Evolutionary conservation across 2,888 invertebrate genomes (phyloP).

Genomic region (Ditula angustiorana): DNA sequence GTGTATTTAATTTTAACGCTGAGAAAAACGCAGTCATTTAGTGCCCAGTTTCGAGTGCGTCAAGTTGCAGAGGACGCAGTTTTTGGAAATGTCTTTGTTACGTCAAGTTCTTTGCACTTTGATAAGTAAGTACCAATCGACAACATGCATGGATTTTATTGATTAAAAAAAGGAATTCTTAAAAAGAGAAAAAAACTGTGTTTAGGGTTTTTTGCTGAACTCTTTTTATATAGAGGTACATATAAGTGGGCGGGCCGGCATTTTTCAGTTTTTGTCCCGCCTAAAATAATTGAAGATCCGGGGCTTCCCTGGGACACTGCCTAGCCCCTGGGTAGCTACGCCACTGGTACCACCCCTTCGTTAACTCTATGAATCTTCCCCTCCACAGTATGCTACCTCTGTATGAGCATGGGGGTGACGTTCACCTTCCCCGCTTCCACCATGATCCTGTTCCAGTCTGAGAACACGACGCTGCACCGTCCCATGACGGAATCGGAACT

Average conservation of each 20-base stretch:
- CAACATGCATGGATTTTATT: too few species aligned
- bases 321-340: too few species aligned
- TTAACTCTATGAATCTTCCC: background rate
- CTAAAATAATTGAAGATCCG: too few species aligned
- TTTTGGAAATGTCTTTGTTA: background rate
- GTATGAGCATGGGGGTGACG: conserved; percentile 61
- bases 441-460: conserved; percentile 60
- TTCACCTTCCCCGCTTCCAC: conserved; percentile 70
- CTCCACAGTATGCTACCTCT: conserved; percentile 61
- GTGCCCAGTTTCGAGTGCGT: background rate
- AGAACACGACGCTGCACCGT: conserved; percentile 63
- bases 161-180: too few species aligned
- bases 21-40: background rate
- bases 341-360: too few species aligned
- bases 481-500: conserved; percentile 64
- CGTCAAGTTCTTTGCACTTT: background rate
- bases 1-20: background rate
- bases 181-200: too few species aligned
- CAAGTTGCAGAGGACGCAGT: background rate
- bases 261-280: too few species aligned
- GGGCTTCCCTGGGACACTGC: too few species aligned
- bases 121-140: conserved; percentile 10
- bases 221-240: too few species aligned
- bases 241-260: too few species aligned
- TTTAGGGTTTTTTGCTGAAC: too few species aligned